Evolutionary conservation across 2,888 invertebrate genomes (phyloP).

Genomic region (Teleiodes luculella): DNA sequence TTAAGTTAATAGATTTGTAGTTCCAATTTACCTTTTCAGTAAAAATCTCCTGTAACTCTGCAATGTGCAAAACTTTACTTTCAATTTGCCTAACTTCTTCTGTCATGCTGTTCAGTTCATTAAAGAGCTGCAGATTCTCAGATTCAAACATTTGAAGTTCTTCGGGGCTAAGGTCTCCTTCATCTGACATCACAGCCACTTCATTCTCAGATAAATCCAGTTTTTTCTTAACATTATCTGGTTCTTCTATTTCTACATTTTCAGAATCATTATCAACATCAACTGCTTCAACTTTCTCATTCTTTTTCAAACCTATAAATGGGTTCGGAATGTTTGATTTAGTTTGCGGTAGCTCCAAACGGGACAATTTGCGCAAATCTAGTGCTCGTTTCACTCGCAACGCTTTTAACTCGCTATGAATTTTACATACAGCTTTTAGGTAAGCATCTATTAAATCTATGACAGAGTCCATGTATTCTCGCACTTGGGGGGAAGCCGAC

Average conservation of each 20-base stretch:
- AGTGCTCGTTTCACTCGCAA: slow-evolving; percentile 90
- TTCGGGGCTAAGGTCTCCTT: slow-evolving; percentile 86
- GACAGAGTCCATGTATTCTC: slow-evolving; percentile 88
- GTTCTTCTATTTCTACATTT: slow-evolving; percentile 31
- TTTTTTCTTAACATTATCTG: slow-evolving; percentile 47
- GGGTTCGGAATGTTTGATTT: slow-evolving; percentile 55
- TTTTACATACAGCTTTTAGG: slow-evolving; percentile 90
- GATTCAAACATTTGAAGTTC: slow-evolving; percentile 95
- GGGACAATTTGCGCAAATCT: slow-evolving; percentile 89
- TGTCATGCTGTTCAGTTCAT: slow-evolving; percentile 91
- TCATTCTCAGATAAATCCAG: slow-evolving; percentile 66
- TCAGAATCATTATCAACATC: background rate
- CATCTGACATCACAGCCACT: slow-evolving; percentile 72
- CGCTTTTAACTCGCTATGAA: slow-evolving; percentile 93
- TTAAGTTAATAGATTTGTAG: too few relatives aligned
- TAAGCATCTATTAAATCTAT: slow-evolving; percentile 87
- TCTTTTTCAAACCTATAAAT: slow-evolving; percentile 44
- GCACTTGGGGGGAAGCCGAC: slow-evolving; percentile 79
- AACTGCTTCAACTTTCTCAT: slow-evolving; percentile 31
- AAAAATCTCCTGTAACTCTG: slow-evolving; percentile 96
- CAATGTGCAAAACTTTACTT: slow-evolving; percentile 96
- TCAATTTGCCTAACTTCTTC: slow-evolving; percentile 95
- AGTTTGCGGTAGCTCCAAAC: slow-evolving; percentile 75
- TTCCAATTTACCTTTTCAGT: slow-evolving; percentile 86
- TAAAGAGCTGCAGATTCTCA: slow-evolving; percentile 92